Conservation (phyloP, 2,113 vertebrate species). For the Puffinus mauretanicus region DNA sequence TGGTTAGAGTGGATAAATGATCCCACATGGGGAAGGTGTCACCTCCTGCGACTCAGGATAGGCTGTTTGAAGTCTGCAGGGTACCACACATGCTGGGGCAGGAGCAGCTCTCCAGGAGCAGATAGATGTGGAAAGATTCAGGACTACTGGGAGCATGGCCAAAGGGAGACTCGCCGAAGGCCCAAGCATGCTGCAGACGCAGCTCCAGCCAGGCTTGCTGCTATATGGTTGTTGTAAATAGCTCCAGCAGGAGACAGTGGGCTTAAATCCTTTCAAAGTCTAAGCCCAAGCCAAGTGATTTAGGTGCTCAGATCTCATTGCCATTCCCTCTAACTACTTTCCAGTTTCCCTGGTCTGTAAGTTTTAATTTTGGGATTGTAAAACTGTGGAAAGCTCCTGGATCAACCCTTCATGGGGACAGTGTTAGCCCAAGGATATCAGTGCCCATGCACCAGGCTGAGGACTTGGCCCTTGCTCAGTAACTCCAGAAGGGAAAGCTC, state of each 20-base stretch:
- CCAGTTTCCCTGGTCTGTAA: neutral
- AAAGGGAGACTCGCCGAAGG: neutral
- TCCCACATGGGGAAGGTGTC: neutral
- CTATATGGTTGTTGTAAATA: neutral
- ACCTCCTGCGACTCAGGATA: neutral
- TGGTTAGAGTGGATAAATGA: neutral
- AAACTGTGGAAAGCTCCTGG: neutral
- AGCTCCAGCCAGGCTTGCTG: neutral
- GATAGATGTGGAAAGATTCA: neutral
- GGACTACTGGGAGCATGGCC: neutral
- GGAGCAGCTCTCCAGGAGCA: neutral
- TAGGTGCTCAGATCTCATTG: neutral
- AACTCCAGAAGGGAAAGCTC: neutral
- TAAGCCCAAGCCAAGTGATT: neutral
- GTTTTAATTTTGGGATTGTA: neutral
- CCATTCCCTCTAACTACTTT: neutral
- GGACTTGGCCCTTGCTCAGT: neutral
- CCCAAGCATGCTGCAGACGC: accelerated
- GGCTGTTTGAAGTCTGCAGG: neutral
- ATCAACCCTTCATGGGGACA: neutral
- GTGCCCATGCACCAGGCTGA: accelerated
- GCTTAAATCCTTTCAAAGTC: neutral
- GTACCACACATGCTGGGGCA: neutral
- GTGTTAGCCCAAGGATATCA: neutral
- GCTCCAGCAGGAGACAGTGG: neutral